Conservation (phyloP, 2,113 vertebrate genomes). For the Arothron firmamentum region DNA sequence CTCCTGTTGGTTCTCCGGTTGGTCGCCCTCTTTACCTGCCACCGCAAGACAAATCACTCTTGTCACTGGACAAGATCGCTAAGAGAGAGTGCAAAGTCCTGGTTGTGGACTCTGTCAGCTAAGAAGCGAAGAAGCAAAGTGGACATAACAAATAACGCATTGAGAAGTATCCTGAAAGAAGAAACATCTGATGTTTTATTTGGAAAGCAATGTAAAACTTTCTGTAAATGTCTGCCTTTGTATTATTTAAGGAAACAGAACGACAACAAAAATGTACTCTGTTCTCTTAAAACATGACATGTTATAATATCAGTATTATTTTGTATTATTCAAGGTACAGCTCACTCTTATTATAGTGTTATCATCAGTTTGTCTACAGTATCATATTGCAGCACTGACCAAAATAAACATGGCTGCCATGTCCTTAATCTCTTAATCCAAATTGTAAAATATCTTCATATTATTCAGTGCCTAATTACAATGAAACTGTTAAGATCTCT, state of each 20-base stretch:
- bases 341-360: constrained; percentile 18
- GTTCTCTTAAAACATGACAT: neutral
- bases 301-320: constrained; percentile 21
- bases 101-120: constrained; percentile 80
- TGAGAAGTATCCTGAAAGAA: neutral
- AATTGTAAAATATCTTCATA: neutral
- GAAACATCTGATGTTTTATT: neutral
- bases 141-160: neutral
- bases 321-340: neutral
- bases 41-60: constrained; percentile 80
- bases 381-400: neutral
- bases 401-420: neutral
- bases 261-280: neutral
- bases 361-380: constrained; percentile 7
- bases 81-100: constrained; percentile 94
- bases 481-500: too few species aligned
- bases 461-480: too few species aligned
- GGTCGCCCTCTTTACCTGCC: constrained; percentile 88
- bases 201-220: neutral
- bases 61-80: constrained; percentile 93
- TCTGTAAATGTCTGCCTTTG: neutral
- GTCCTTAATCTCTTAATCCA: neutral
- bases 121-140: constrained; percentile 17
- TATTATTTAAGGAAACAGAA: neutral
- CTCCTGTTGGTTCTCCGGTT: constrained; percentile 86